These are phyloP conservation scores for Drosophila borealis DNA, from an alignment of 2,888 invertebrate genomes.

Conservation along the genomic window DNA sequence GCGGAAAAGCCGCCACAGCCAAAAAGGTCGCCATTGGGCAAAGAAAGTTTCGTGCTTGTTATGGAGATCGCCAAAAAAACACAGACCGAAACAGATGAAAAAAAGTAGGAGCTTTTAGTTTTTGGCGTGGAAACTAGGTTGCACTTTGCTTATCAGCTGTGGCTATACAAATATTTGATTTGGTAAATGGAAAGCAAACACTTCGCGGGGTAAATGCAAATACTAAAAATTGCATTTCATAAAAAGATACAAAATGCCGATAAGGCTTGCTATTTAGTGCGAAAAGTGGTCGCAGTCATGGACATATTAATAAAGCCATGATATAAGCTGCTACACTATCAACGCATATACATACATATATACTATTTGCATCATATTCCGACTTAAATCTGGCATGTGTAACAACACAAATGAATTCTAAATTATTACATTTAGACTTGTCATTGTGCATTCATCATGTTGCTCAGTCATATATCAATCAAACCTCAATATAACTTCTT, in stretches of 20 bases:
- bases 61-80: conserved; percentile 45
- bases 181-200: conserved; percentile 23
- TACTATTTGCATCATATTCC: neutral
- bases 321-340: conserved; percentile 3
- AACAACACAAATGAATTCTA: too few species aligned
- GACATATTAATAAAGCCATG: conserved; percentile 1
- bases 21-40: conserved; percentile 49
- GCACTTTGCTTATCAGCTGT: conserved; percentile 36
- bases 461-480: too few species aligned
- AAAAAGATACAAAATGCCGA: conserved; percentile 35
- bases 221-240: conserved; percentile 31
- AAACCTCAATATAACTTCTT: too few species aligned
- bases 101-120: conserved; percentile 18
- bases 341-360: conserved; percentile 1
- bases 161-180: conserved; percentile 7
- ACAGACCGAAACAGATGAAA: neutral
- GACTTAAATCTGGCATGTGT: too few species aligned
- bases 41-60: conserved; percentile 64
- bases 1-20: conserved; percentile 33
- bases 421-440: too few species aligned
- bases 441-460: too few species aligned
- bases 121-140: conserved; percentile 16
- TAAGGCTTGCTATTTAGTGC: conserved; percentile 20
- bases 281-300: conserved; percentile 25
- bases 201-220: conserved; percentile 6